Conservation (phyloP, 2,888 invertebrate species). For the Drosophila paranaensis region DNA sequence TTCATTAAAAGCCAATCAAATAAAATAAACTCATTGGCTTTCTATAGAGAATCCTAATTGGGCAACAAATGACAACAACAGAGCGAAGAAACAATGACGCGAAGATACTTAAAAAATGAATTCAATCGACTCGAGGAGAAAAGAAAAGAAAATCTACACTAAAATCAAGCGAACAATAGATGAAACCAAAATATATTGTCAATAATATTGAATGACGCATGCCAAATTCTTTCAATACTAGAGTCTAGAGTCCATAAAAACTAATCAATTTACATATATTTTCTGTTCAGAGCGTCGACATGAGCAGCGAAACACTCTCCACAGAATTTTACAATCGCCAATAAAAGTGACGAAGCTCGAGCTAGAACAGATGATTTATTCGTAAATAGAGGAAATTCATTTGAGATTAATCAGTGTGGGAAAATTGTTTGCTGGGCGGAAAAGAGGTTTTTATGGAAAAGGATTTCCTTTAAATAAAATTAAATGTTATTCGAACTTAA, state of each 20-base stretch:
- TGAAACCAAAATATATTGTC: slow-evolving; percentile 20
- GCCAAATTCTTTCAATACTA: slow-evolving; percentile 17
- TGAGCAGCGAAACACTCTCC: background rate
- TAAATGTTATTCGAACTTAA: too few relatives aligned
- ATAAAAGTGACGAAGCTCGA: slow-evolving; percentile 10
- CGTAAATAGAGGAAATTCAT: background rate
- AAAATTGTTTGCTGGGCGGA: too few relatives aligned
- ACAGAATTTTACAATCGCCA: background rate
- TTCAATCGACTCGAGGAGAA: slow-evolving; percentile 58
- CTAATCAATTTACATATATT: slow-evolving; percentile 58
- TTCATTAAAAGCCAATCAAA: slow-evolving; percentile 73
- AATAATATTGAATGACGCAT: slow-evolving; percentile 39
- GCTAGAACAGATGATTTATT: slow-evolving; percentile 11
- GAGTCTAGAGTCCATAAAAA: slow-evolving; percentile 19
- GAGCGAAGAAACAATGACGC: slow-evolving; percentile 23
- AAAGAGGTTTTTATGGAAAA: too few relatives aligned
- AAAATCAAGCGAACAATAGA: slow-evolving; percentile 37
- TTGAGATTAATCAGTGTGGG: too few relatives aligned
- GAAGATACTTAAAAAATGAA: slow-evolving; percentile 59
- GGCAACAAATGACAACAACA: slow-evolving; percentile 55
- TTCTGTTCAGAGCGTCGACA: background rate
- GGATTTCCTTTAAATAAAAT: too few relatives aligned
- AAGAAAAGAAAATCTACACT: slow-evolving; percentile 45
- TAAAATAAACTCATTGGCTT: slow-evolving; percentile 76
- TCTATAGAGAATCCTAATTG: slow-evolving; percentile 74